Conservation (phyloP, 2,888 invertebrate genomes). For the Acanthoscelides obtectus region DNA sequence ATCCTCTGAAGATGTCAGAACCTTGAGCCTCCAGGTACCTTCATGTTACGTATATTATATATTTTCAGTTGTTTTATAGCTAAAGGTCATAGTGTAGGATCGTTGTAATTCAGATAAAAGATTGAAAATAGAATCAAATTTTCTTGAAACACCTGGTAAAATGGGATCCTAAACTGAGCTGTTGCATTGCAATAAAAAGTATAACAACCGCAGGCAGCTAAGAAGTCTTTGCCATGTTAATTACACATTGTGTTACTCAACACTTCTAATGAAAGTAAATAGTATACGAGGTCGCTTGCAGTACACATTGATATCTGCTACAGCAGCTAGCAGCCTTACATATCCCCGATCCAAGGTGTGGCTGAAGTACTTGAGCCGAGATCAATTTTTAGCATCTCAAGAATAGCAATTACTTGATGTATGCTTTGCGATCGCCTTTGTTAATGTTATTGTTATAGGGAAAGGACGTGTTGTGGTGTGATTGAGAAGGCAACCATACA, state of each 20-base stretch:
- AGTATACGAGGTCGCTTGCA: conserved; percentile 10
- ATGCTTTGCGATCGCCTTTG: conserved; percentile 1
- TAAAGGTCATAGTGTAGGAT: too few relatives aligned
- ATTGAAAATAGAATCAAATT: too few relatives aligned
- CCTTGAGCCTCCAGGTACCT: too few relatives aligned
- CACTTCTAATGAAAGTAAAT: conserved; percentile 16
- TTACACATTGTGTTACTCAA: background rate
- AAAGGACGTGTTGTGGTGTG: background rate
- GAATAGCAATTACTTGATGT: conserved; percentile 12
- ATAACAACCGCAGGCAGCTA: background rate
- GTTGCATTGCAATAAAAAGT: background rate
- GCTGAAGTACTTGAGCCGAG: conserved; percentile 4
- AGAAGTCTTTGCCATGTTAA: background rate
- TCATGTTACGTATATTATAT: too few relatives aligned
- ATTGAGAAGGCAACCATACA: background rate
- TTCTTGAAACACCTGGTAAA: background rate
- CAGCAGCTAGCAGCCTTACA: conserved; percentile 6
- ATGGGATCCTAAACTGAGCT: background rate
- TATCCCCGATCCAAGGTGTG: conserved; percentile 11
- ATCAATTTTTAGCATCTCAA: conserved; percentile 16
- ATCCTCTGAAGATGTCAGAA: too few relatives aligned
- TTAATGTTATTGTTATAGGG: background rate
- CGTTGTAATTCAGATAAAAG: too few relatives aligned
- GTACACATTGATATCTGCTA: conserved; percentile 9
- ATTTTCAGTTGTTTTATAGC: too few relatives aligned